Percentiles rank a stretch among this genome's conserved stretches.
Conservation (phyloP, 2,797 vertebrate genomes). For the Crypturellus tataupa region DNA sequence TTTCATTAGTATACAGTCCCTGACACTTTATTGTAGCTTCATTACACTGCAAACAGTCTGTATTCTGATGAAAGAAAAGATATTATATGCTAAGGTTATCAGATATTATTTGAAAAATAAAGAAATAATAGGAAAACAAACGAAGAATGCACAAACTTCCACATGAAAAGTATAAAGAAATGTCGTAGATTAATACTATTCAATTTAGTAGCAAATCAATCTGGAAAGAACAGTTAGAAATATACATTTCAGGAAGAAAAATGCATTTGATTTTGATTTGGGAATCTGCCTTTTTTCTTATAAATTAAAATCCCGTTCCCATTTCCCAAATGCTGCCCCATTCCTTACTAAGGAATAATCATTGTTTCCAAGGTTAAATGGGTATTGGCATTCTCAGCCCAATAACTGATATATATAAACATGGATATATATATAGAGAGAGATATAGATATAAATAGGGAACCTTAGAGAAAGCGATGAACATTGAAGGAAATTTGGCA, state of each 20-base stretch:
- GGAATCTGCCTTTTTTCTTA: not conserved
- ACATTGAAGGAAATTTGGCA: not conserved
- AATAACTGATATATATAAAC: not conserved
- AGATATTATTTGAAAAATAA: not conserved
- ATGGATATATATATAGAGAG: not conserved
- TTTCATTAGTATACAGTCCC: not conserved
- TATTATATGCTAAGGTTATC: not conserved
- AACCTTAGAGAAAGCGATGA: not conserved
- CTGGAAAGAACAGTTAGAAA: not conserved
- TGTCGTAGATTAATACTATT: not conserved
- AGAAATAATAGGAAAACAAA: not conserved
- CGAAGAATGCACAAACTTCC: not conserved
- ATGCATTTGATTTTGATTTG: not conserved
- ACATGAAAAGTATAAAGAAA: not conserved
- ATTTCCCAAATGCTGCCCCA: not conserved
- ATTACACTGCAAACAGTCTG: not conserved
- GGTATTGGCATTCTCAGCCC: not conserved
- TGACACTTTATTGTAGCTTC: not conserved
- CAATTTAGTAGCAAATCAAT: not conserved
- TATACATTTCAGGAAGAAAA: not conserved
- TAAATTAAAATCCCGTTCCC: not conserved
- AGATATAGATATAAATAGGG: not conserved
- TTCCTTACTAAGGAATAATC: not conserved
- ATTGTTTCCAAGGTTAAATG: not conserved
- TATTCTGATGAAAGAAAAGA: not conserved